Conservation (phyloP, 2,113 vertebrate genomes). For the Excalfactoria chinensis region DNA sequence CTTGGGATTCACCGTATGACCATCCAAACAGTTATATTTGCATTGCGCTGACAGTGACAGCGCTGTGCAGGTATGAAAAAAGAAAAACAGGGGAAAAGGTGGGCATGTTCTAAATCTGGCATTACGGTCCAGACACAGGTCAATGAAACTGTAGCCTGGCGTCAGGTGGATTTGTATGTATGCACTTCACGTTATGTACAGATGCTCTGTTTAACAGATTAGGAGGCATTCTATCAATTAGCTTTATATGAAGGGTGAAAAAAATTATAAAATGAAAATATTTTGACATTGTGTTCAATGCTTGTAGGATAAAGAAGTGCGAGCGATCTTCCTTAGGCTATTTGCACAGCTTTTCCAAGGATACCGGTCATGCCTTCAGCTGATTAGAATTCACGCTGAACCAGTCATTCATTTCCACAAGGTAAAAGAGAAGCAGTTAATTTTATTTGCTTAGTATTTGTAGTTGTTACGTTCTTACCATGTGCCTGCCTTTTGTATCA, state of each 20-base stretch:
- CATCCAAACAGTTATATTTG: neutral
- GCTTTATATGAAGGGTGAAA: neutral
- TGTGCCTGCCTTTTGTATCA: neutral
- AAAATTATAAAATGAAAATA: neutral
- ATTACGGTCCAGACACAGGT: neutral
- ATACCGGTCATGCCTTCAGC: slow-evolving; percentile 96
- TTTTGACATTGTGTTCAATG: neutral
- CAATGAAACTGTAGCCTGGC: neutral
- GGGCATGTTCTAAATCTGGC: neutral
- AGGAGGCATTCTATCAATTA: neutral
- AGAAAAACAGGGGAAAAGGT: neutral
- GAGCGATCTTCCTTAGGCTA: slow-evolving; percentile 95
- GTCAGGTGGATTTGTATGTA: fast-evolving
- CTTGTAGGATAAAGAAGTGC: slow-evolving; percentile 95
- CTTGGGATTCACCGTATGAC: fast-evolving
- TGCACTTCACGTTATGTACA: neutral
- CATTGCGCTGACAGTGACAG: neutral
- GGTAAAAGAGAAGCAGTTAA: slow-evolving; percentile 75
- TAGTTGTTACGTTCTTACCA: neutral
- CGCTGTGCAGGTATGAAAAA: neutral
- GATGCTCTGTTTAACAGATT: neutral
- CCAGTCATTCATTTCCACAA: slow-evolving; percentile 99
- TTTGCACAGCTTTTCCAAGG: slow-evolving; percentile 99
- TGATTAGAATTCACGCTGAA: slow-evolving; percentile 97
- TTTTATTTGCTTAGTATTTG: neutral